Base-by-base conservation (phyloP, 64 coral and sea anemone genomes). In the Montipora efflorescens region DNA sequence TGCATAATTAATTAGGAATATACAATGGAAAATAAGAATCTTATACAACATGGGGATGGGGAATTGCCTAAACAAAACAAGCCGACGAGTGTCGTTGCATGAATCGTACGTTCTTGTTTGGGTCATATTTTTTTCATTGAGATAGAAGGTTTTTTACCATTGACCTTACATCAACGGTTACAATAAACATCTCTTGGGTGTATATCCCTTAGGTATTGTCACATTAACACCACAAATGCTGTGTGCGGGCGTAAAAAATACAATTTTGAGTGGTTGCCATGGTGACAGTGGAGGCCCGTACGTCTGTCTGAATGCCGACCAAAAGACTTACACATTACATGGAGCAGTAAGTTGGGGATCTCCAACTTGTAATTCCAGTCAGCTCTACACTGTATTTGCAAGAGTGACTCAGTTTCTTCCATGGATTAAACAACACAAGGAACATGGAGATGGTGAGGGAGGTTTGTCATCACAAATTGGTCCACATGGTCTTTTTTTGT, bases 261-360 rank as follows among this genome's bases (percentile, higher is more conserved):
- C 89, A 14, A 82, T 59, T 57, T 57, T 91, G 43, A 91, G 89
- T 36, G 89, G 89, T 91, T 91, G 89, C 20, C 89, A 91, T 91
- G 89, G 89, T 74, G 89, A 91, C 78, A 91, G 89, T 67, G 89
- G 89, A 72, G 89, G 89, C 47, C 89, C 89, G 6, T 91, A 91
- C 50, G 89, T 74, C 22, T 91, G 89, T 45, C 67, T 79, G 2
- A 90, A 90, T 80, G 20, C 88, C 11, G 88, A 78, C 11, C 3
- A 6, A 36, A 78, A 52, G 21, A 79, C 75, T 2, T 78, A 68
- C 59, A 51, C 76, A 15, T 21, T 71, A 2, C 80, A 81, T 51
- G 78, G 48, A 21, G 89, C 78, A 13, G 89, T 81, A 16, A 72
- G 93, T 50, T 94, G 87, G 87, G 93, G 78, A 1, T 94, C 93